Conservation (phyloP, 2,797 vertebrate species). For the Microctenopoma lineatum region DNA sequence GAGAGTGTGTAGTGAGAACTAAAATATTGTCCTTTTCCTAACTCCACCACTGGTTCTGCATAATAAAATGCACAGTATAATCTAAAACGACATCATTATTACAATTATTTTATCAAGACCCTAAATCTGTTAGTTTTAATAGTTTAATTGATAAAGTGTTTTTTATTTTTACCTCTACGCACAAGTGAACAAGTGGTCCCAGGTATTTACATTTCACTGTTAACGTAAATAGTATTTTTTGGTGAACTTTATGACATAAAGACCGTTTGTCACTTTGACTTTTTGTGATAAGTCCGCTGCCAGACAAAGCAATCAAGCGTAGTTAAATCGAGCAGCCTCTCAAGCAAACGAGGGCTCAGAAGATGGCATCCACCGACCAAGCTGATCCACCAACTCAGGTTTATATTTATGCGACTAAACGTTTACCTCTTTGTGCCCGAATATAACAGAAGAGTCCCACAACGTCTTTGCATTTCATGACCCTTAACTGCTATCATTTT, state of each 20-base stretch:
- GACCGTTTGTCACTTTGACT: background rate
- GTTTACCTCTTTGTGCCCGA: background rate
- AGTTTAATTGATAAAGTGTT: too few relatives aligned
- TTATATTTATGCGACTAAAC: slow-evolving; percentile 31
- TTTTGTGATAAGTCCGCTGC: background rate
- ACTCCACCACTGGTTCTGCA: too few relatives aligned
- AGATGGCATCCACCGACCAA: slow-evolving; percentile 94
- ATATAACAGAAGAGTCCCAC: background rate
- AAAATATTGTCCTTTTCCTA: too few relatives aligned
- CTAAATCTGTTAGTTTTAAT: too few relatives aligned
- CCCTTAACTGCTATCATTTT: background rate
- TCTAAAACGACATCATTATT: too few relatives aligned
- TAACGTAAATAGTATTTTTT: too few relatives aligned
- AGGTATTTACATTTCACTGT: too few relatives aligned
- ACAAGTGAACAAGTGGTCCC: too few relatives aligned
- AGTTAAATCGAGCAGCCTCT: slow-evolving; percentile 56
- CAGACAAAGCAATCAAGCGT: slow-evolving; percentile 65
- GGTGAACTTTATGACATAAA: too few relatives aligned
- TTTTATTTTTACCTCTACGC: too few relatives aligned
- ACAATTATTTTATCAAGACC: background rate
- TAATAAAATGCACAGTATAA: too few relatives aligned
- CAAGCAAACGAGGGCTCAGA: slow-evolving; percentile 64
- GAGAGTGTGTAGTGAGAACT: too few relatives aligned
- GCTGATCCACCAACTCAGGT: slow-evolving; percentile 90
- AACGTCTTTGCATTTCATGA: background rate